Percentiles rank a stretch among this genome's conserved stretches.
phyloP scores from a whole-genome alignment of 1,140 invertebrate genomes.

The Drosophila teissieri region DNA sequence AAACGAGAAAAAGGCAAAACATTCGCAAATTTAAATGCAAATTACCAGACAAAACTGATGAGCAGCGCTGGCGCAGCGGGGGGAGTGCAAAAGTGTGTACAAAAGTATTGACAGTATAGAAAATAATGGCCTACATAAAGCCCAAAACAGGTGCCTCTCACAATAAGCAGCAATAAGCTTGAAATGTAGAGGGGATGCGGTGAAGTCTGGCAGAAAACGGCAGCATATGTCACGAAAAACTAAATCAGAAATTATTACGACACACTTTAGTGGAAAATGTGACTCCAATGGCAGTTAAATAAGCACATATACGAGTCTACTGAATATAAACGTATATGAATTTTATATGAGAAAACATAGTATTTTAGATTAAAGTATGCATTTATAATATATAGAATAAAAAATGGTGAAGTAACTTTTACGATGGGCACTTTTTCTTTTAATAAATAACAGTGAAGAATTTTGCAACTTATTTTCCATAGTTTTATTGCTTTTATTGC shows the following conservation, averaged over 20 bases:
- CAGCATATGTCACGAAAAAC: slow-evolving; percentile 61
- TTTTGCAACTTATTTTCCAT: no score
- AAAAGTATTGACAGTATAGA: slow-evolving; percentile 67
- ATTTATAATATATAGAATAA: not conserved
- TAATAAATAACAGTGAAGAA: no score
- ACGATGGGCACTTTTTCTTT: no score
- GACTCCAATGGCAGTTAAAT: slow-evolving; percentile 23
- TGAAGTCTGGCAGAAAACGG: slow-evolving; percentile 30
- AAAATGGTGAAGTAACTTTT: not conserved
- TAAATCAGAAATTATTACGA: slow-evolving; percentile 26
- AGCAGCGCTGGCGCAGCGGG: not conserved
- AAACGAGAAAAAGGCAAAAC: slow-evolving; percentile 80
- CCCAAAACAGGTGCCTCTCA: slow-evolving; percentile 10
- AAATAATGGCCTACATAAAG: slow-evolving; percentile 70
- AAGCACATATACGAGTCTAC: not conserved
- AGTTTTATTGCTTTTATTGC: no score
- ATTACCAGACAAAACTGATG: slow-evolving; percentile 69
- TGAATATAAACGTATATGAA: not conserved
- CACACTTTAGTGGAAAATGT: slow-evolving; percentile 14
- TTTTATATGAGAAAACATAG: not conserved
- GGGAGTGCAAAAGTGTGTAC: not conserved
- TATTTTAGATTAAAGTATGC: not conserved
- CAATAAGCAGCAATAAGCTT: not conserved
- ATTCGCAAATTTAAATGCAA: slow-evolving; percentile 82
- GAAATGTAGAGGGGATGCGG: slow-evolving; percentile 7